Base-by-base conservation (phyloP, 2,888 invertebrate genomes). In the Pollenia labialis region DNA sequence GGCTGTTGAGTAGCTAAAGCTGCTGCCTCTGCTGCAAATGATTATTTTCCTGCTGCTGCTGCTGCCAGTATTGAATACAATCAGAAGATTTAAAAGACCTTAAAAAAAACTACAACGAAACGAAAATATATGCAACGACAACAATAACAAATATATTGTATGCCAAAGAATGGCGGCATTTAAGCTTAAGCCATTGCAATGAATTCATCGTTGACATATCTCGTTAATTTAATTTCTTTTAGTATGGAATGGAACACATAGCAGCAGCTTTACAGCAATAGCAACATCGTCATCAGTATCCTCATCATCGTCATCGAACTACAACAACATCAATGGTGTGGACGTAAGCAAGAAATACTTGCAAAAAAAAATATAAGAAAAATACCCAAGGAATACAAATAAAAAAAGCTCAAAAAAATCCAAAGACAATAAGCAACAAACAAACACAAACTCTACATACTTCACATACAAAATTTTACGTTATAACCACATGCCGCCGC, bases 181-280 rank as follows among this genome's bases (percentile, higher is more conserved):
- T 92, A 92, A 91, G 92, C 91, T 92, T 92, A 92, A 92, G 90
- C 91, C 91, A 90, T 90, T 90, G 92, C 92, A 92, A 92, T 92
- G 92, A 92, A 92, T 92, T 91, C 92, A 91, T 91, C 91, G 92
- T 92, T 92, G 92, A 92, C 92, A 92, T 92, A 92, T 92, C 92
- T 92, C 92, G 92, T 93, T 92, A 93, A 92, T 92, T 93, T 92
- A 92, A 92, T 92, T 92, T 93, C 92, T 91, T 92, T 92, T 92
- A 93, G 91, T 91, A 92, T 90, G 91, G 90, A 90, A 54, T 52
- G 60, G 52, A 66, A 60, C 52, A 79, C 23, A 58, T 50, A 68
- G 64, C 72, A 80, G 69, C 79, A 76, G 72, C 60, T 46, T 6
- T 32, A 54, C 23, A 72, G n/a, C 66, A 42, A 18, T 66, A 79